Evolutionary conservation across 92 coral and sea anemone species (phyloP), one percentile per base, ranked within the genome.

Genomic region (Parazoanthus darwini): DNA sequence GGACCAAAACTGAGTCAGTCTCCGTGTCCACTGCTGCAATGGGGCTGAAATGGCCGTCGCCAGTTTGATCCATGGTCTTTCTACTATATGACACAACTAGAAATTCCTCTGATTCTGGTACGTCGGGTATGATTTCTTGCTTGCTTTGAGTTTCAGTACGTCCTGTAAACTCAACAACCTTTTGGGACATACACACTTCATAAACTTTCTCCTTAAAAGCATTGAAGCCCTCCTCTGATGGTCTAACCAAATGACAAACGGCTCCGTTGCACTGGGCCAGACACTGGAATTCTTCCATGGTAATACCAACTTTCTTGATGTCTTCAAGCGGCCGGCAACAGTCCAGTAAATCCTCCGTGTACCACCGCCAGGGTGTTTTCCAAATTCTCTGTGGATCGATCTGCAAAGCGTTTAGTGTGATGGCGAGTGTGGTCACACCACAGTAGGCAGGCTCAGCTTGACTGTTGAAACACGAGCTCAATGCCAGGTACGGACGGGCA

Each of bases 281-380:
- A 63, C 99, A 96, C 42, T 71, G 86, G 66, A 96, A 96, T 76
- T 96, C 94, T 42, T 93, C 98, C 76, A 96, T 50, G 5, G 97
- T 96, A 7, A 96, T 93, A 3, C 98, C 99, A 23, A 84, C 88
- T 73, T 88, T 86, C 88, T 93, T 92, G 22, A 93, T 88, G 23
- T 92, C 93, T 16, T 93, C 96, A 46, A 96, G 91, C 37, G 98
- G 96, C 23, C 94, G 94, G 73, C 99, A 96, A 48, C 96, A 96
- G 4, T 95, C 94, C 23, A 96, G 90, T 67, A 95, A 88, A 8
- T 93, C 96, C 84, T 95, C 99, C 6, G 98, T 90, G 84, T 93
- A 96, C 99, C 99, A 96, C 0, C 99, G 91, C 97, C 99, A 95
- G 38, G 97, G 93, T 8, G 96, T 94, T 91, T 93, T 95, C 99